Evolutionary conservation across 2,888 invertebrate species (phyloP), one percentile per base, ranked within the genome.

Genomic region (Brachynemurus nebulosus): DNA sequence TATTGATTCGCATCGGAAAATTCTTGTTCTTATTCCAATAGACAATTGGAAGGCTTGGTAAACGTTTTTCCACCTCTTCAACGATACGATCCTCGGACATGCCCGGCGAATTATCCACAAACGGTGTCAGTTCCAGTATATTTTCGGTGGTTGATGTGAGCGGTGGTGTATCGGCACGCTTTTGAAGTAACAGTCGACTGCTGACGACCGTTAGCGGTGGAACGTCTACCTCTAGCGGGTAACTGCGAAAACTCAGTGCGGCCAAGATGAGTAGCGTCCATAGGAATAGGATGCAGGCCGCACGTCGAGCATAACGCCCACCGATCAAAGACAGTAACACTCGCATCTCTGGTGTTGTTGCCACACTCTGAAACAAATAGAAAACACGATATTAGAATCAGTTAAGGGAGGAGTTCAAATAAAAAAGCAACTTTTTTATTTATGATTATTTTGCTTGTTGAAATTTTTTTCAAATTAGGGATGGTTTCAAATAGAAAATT

Each of bases 1-100:
- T 76, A 62, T 80, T 82, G 47, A 77, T 72, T 2, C 68, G 71
- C 53, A 73, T 70, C 52, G 78, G 75, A 62, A 83, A 83, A 59
- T 84, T 82, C 59, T 82, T 84, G 60, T 83, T 80, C 52, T 78
- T 78, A 60, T 79, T 80, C 88, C 89, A 90, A 63, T 86, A 89
- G 46, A 78, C 76, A 39, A 89, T 78, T 3, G 91, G 91, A 33
- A 91, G 69, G 53, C 85, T 89, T 4, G 90, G 89, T 58, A 89
- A 72, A 30, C 80, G 72, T 11, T 78, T 74, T 61, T 86, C 84
- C 45, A 88, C 81, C 58, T 86, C 85, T 45, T 76, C 76, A 42
- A 84, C 78, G 51, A 84, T 68, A 60, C 80, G 77, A 45, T 81
- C 83, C 59, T 90, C 89, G 42, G 75, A 69, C 36, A 71, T 63